phyloP scores from a whole-genome alignment of 2,797 vertebrate genomes.

The Danio jaintianensis region DNA sequence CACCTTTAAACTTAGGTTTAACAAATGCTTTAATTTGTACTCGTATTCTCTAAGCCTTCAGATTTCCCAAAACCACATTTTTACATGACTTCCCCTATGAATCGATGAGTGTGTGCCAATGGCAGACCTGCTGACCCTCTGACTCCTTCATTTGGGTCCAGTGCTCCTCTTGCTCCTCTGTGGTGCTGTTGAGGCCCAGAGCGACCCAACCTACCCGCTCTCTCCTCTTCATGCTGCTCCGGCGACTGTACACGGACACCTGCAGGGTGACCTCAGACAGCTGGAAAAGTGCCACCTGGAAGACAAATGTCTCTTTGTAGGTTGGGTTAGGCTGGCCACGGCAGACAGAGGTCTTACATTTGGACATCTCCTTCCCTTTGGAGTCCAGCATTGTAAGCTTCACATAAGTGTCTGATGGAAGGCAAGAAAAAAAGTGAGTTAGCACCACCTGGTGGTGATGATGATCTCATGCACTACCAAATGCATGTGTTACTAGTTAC shows the following conservation, averaged over 20 bases:
- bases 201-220: slow-evolving; percentile 95
- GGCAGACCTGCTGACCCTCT: slow-evolving; percentile 94
- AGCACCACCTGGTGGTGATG: slow-evolving; percentile 42
- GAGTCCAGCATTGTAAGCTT: slow-evolving; percentile 96
- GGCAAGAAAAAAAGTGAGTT: slow-evolving; percentile 38
- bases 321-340: slow-evolving; percentile 94
- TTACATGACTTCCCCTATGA: slow-evolving; percentile 73
- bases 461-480: background rate
- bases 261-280: slow-evolving; percentile 96
- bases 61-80: background rate
- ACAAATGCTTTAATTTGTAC: background rate
- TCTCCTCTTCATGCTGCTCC: slow-evolving; percentile 90
- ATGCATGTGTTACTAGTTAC: background rate
- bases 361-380: slow-evolving; percentile 98
- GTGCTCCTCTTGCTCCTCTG: slow-evolving; percentile 93
- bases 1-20: background rate
- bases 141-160: slow-evolving; percentile 96
- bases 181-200: slow-evolving; percentile 93
- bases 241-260: slow-evolving; percentile 90
- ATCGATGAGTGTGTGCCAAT: slow-evolving; percentile 92
- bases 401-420: slow-evolving; percentile 91
- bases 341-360: slow-evolving; percentile 92
- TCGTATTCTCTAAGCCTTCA: background rate
- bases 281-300: slow-evolving; percentile 97
- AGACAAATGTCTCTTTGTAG: slow-evolving; percentile 96